These are phyloP conservation scores for Danionella cerebrum DNA, from an alignment of 2,113 vertebrate species.

Conservation along the genomic window DNA sequence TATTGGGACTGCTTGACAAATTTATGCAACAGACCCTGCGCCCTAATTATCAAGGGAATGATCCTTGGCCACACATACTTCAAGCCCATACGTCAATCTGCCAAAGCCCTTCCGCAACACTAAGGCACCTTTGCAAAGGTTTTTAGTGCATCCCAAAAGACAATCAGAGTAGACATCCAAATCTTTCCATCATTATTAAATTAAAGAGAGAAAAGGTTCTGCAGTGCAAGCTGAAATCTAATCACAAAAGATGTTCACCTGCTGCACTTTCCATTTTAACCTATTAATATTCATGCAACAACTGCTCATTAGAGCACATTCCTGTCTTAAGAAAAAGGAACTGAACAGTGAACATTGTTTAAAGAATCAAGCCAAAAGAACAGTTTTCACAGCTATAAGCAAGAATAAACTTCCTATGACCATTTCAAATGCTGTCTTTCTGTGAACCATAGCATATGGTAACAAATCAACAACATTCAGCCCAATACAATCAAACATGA, in stretches of 20 bases:
- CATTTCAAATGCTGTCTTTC: background rate
- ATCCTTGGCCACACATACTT: background rate
- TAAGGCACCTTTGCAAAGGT: background rate
- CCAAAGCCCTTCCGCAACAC: background rate
- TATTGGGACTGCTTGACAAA: slow-evolving; percentile 22
- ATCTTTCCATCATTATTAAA: slow-evolving; percentile 7
- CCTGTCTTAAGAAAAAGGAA: background rate
- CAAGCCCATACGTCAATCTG: slow-evolving; percentile 12
- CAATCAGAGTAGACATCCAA: background rate
- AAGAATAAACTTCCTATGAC: background rate
- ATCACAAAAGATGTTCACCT: slow-evolving; percentile 19
- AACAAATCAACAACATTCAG: background rate
- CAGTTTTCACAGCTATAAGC: background rate
- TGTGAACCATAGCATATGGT: background rate
- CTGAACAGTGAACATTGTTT: background rate
- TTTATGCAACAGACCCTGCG: background rate
- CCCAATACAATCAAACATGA: too few relatives aligned
- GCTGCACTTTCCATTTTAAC: background rate
- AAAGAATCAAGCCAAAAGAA: background rate
- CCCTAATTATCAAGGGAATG: slow-evolving; percentile 16
- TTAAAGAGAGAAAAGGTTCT: background rate
- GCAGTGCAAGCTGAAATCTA: slow-evolving; percentile 23
- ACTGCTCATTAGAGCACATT: background rate
- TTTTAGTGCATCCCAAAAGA: background rate
- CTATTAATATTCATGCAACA: slow-evolving; percentile 19